A percentile compares a stretch with the other conserved stretches of the same genome.
These are phyloP conservation scores for Epinotia bilunana DNA, from an alignment of 2,888 invertebrate genomes.

Conservation along the genomic window DNA sequence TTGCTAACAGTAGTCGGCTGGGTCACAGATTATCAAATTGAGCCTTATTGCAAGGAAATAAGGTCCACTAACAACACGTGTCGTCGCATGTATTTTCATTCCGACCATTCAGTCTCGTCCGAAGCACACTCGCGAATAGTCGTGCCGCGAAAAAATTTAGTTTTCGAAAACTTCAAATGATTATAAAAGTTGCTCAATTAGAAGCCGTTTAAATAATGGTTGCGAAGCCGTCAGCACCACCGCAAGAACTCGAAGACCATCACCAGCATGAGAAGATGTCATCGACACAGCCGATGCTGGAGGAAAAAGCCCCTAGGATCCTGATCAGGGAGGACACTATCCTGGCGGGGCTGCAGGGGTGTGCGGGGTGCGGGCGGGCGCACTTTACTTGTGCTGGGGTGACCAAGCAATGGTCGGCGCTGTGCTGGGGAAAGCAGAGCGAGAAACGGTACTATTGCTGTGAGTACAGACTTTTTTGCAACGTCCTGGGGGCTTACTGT, in stretches of 20 bases:
- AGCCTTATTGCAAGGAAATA: not conserved
- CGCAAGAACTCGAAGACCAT: conserved; percentile 24
- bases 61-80: not conserved
- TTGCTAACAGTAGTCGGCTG: not conserved
- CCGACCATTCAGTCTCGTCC: not conserved
- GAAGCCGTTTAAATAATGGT: not conserved
- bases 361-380: conserved; percentile 70
- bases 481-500: too few species aligned
- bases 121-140: not conserved
- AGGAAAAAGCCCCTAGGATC: conserved; percentile 53
- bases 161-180: too few species aligned
- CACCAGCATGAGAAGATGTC: conserved; percentile 52
- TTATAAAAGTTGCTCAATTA: not conserved
- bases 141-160: not conserved
- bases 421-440: conserved; percentile 76
- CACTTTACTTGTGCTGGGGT: conserved; percentile 73
- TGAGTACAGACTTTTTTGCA: conserved; percentile 58
- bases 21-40: not conserved
- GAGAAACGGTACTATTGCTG: conserved; percentile 74
- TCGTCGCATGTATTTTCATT: not conserved
- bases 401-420: conserved; percentile 71
- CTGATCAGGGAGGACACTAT: conserved; percentile 76
- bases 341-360: conserved; percentile 67
- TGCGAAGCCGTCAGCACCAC: not conserved
- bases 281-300: conserved; percentile 58